Base-by-base conservation (phyloP, 2,113 vertebrate species). In the Miniopterus natalensis region DNA sequence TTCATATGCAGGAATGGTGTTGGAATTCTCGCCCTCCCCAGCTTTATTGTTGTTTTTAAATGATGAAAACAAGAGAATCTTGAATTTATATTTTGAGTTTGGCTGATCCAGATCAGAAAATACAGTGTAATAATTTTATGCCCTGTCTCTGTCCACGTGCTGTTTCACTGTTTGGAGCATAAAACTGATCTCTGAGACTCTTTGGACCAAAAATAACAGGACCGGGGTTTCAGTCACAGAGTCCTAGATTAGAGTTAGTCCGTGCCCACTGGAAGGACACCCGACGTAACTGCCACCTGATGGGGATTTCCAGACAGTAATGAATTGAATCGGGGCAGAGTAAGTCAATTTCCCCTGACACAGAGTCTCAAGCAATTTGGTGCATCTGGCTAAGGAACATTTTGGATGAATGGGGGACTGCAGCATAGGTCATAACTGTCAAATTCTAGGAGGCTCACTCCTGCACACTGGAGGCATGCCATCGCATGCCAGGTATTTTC, bases 31-130 rank as follows among this genome's bases (percentile, higher is more conserved):
- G 77, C 51, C 31, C 17, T 45, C 45, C 36, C 12, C 49, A 66
- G 20, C 63, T 49, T 42, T 78, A 36, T 59, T 84, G 25, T 59
- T 86, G 36, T 77, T 71, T 57, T 65, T 18, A 15, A 57, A 45
- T 59, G 47, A 79, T 15, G 8, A 89, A 77, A 40, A 73, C 42
- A 61, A 74, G n/a, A 70, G 2, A 42, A 70, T 88, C 88, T 57
- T 49, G 14, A 79, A 84, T 85, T 89, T 74, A n/a, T 66, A 45
- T 78, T 88, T 96, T 77, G 73, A 75, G 11, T 87, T 90, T 80
- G 25, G 29, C 45, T 79, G 74, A 51, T 66, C 17, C 27, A 66
- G 51, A 40, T 66, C 77, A 66, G 55, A 21, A 77, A 84, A 42
- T 65, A 14, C 20, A 45, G 5, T 17, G 7, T 85, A 23, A 51